These are phyloP conservation scores for Odontocolon sp. DNA, from an alignment of 2,888 invertebrate genomes.

Conservation along the genomic window DNA sequence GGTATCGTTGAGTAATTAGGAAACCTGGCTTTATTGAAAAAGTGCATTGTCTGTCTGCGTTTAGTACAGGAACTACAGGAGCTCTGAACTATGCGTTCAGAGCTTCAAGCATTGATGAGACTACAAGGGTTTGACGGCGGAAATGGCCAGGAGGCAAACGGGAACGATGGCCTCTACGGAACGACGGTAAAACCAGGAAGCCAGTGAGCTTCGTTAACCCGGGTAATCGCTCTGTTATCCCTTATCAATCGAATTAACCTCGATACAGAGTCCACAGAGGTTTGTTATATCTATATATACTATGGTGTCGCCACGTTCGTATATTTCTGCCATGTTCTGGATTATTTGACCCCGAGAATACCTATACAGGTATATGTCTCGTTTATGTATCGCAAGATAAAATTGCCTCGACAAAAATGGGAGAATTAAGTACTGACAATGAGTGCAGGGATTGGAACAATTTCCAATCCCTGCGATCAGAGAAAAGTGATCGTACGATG, in stretches of 20 bases:
- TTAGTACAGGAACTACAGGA: background rate
- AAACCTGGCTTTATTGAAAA: slow-evolving; percentile 44
- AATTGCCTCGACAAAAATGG: no score
- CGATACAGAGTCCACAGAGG: slow-evolving; percentile 57
- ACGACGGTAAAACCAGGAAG: slow-evolving; percentile 58
- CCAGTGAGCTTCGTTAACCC: slow-evolving; percentile 66
- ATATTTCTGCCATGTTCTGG: background rate
- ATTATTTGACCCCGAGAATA: slow-evolving; percentile 10
- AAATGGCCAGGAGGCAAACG: slow-evolving; percentile 45
- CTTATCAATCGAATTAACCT: slow-evolving; percentile 71
- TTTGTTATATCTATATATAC: slow-evolving; percentile 27
- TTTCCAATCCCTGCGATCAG: no score
- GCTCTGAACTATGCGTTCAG: background rate
- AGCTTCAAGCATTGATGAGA: background rate
- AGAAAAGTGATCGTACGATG: no score
- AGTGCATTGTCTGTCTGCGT: background rate
- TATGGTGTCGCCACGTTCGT: slow-evolving; percentile 16
- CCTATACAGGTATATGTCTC: no score
- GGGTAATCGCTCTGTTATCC: slow-evolving; percentile 66
- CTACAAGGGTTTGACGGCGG: slow-evolving; percentile 10
- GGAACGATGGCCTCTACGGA: slow-evolving; percentile 30
- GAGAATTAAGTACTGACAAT: no score
- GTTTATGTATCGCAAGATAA: no score
- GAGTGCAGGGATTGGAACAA: no score
- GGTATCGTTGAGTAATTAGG: slow-evolving; percentile 54